Base-by-base conservation (phyloP, 2,888 invertebrate species). In the Muscina levida region DNA sequence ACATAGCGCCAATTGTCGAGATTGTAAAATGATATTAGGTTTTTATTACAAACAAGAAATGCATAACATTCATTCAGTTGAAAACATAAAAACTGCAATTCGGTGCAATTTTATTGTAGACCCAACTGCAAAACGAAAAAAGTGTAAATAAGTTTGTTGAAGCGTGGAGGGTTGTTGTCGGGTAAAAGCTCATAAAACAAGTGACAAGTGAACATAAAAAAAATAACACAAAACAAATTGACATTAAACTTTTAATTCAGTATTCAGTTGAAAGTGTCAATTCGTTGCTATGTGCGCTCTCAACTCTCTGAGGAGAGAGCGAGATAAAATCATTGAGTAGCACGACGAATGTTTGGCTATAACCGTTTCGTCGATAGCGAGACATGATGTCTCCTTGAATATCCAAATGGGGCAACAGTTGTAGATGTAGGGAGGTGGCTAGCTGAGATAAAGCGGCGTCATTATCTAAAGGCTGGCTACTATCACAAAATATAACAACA, bases 301-400 rank as follows among this genome's bases (percentile, higher is more conserved):
- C 17, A 6, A 48, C 15, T n/a, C n/a, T 48, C 5, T 6, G 48
- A 5, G 48, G 44, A 4, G 31, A 15, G 15, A 8, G 31, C 6
- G 15, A 8, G 53, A 22, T 31, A 31, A 31, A 31, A 5, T 31
- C 31, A 31, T 5, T n/a, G n/a, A n/a, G n/a, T n/a, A n/a, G n/a
- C n/a, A n/a, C n/a, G n/a, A n/a, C n/a, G n/a, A n/a, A n/a, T n/a
- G n/a, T n/a, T n/a, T n/a, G n/a, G n/a, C n/a, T n/a, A n/a, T n/a
- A n/a, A n/a, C n/a, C n/a, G n/a, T n/a, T n/a, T n/a, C n/a, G n/a
- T 26, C 62, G 8, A 5, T 17, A 11, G 51, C 59, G 39, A 79
- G 79, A 76, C 79, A 15, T 74, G 8, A 39, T 44, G 77, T 77
- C 81, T 77, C 81, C 77, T 81, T 81, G 77, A 72, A 46, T 72